Percentiles rank a stretch among this genome's conserved stretches.
phyloP scores from a whole-genome alignment of 2,888 invertebrate genomes.

The Meiosimyza decipiens region DNA sequence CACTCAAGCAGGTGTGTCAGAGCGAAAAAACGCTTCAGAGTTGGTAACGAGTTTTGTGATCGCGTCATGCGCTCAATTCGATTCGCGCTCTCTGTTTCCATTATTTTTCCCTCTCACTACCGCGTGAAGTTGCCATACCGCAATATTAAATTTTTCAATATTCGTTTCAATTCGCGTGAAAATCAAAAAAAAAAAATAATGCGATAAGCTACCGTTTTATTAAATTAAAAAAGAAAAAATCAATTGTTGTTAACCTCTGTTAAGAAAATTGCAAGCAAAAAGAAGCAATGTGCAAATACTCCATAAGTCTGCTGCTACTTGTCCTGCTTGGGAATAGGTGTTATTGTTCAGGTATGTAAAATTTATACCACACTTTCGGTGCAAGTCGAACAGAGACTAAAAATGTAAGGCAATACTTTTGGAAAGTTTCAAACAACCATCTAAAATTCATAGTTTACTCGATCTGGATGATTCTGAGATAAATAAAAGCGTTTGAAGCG shows the following conservation, averaged over 20 bases:
- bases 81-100: constrained; percentile 6
- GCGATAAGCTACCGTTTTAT: not conserved
- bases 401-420: too few species aligned
- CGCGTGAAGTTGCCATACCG: constrained; percentile 16
- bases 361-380: too few species aligned
- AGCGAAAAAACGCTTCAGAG: not conserved
- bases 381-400: too few species aligned
- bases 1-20: constrained; percentile 34
- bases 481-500: too few species aligned
- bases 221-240: too few species aligned
- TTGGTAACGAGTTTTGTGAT: constrained; percentile 10
- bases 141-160: not conserved
- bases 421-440: too few species aligned
- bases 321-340: constrained; percentile 31
- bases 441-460: too few species aligned
- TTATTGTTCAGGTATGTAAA: constrained; percentile 27
- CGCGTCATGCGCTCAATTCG: not conserved
- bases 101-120: not conserved
- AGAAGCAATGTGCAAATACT: too few species aligned
- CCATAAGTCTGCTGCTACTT: constrained; percentile 4
- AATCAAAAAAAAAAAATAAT: constrained; percentile 5
- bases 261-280: too few species aligned
- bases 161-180: not conserved
- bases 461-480: too few species aligned
- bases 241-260: too few species aligned